Evolutionary conservation across 2,888 invertebrate species (phyloP), one percentile per base, ranked within the genome.

Genomic region (Cataglyphis livida): DNA sequence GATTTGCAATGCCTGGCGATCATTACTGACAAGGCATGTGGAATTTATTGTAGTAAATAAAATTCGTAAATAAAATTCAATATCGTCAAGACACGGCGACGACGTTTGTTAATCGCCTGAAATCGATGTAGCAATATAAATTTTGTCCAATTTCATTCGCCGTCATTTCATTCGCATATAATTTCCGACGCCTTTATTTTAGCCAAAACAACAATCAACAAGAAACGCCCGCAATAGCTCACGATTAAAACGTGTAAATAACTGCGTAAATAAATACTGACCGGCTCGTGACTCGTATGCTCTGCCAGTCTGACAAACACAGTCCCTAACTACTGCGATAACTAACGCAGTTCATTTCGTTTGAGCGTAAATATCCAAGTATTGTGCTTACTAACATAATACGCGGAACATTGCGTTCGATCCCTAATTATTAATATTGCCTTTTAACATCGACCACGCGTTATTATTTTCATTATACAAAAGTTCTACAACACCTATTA

Each of bases 1-100:
- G 88, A 82, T 86, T 84, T 81, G 83, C 83, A 86, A 85, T 83
- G 84, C 32, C 61, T 41, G 59, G 71, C 74, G 81, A 89, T 89
- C 85, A 85, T 88, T 86, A 82, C 70, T 89, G 85, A 85, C 85
- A 76, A 70, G 28, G 48, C 73, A 66, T 59, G 79, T 59, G 35
- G 48, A 81, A 87, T 89, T 88, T 88, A 89, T 87, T 54, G 85
- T 6, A 25, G 28, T 25, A 21, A 21, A 21, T 21, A 21, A 21
- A 21, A 21, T 21, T 21, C 76, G 84, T 85, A 84, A 89, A 87
- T 89, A 89, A 89, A 87, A 88, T 87, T 84, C 83, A 83, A 61
- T 82, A 62, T 73, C 78, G 75, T 61, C 61, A 88, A 89, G 87
- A 87, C 79, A 83, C 70, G 10, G 7, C 51, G 64, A 81, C 28